Conservation (phyloP, 2,113 vertebrate genomes). For the Rallus limicola region DNA sequence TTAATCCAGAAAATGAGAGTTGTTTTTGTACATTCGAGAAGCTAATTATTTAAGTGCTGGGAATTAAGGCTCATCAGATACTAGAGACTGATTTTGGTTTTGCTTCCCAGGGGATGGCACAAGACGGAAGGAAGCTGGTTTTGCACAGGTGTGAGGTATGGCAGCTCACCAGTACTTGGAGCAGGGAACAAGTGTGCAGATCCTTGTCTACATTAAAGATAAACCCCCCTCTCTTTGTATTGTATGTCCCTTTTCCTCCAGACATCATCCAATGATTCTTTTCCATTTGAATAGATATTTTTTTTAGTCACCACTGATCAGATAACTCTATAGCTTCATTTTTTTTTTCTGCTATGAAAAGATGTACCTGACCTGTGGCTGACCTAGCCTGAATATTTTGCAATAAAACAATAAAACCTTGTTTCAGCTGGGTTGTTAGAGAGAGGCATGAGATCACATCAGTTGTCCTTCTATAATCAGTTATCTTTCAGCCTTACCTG, state of each 20-base stretch:
- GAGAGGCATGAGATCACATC: neutral
- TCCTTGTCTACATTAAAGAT: neutral
- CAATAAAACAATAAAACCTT: neutral
- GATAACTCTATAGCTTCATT: neutral
- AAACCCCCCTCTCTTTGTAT: neutral
- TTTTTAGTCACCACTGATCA: neutral
- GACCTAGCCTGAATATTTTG: neutral
- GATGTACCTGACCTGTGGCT: neutral
- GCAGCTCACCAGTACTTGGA: neutral
- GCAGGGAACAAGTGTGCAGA: neutral
- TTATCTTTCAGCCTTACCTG: neutral
- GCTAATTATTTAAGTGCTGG: constrained; percentile 74
- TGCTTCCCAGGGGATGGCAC: constrained; percentile 24
- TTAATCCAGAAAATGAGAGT: constrained; percentile 70
- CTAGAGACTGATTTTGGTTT: constrained; percentile 37
- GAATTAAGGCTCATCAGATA: constrained; percentile 71
- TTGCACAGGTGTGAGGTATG: constrained; percentile 35
- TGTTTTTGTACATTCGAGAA: constrained; percentile 57
- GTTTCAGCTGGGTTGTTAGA: neutral
- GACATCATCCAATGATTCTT: neutral
- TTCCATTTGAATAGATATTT: neutral
- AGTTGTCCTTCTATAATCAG: neutral
- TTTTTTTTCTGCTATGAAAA: neutral
- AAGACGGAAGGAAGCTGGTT: neutral
- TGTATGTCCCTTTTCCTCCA: neutral